Evolutionary conservation across 2,888 invertebrate genomes (phyloP).

Genomic region (Pristionchus entomophagus): DNA sequence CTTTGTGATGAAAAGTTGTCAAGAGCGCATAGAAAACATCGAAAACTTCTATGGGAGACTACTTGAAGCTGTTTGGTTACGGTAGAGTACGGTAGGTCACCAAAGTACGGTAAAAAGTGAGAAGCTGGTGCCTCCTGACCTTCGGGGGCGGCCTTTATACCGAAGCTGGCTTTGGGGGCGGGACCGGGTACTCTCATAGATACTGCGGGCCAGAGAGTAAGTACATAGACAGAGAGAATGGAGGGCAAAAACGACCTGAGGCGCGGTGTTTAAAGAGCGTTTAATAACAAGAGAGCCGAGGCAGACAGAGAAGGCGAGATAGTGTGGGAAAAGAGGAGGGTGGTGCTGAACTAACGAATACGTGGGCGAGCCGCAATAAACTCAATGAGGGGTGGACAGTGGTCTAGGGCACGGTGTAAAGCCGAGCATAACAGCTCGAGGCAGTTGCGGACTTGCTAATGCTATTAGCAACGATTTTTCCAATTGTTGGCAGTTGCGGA

Average conservation of each 20-base stretch:
- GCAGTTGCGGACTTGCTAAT: background rate
- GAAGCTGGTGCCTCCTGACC: background rate
- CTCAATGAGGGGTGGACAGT: slow-evolving; percentile 21
- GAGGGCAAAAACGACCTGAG: slow-evolving; percentile 18
- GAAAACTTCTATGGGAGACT: background rate
- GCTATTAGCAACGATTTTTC: background rate
- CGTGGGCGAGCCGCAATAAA: slow-evolving; percentile 16
- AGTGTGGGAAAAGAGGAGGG: background rate
- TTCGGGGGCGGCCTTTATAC: slow-evolving; percentile 8
- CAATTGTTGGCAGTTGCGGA: background rate
- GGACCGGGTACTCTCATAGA: background rate
- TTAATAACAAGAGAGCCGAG: slow-evolving; percentile 33
- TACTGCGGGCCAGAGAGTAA: background rate
- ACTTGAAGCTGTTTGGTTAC: no score
- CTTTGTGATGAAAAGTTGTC: background rate
- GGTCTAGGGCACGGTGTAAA: background rate
- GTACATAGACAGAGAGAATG: background rate
- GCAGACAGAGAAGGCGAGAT: background rate
- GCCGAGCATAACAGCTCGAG: background rate
- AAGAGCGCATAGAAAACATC: background rate
- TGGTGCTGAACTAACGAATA: background rate
- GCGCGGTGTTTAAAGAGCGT: background rate
- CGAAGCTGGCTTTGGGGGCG: background rate
- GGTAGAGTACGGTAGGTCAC: background rate
- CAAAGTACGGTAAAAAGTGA: no score